Conservation (phyloP, 2,797 vertebrate species). For the Pogonophryne albipinna region DNA sequence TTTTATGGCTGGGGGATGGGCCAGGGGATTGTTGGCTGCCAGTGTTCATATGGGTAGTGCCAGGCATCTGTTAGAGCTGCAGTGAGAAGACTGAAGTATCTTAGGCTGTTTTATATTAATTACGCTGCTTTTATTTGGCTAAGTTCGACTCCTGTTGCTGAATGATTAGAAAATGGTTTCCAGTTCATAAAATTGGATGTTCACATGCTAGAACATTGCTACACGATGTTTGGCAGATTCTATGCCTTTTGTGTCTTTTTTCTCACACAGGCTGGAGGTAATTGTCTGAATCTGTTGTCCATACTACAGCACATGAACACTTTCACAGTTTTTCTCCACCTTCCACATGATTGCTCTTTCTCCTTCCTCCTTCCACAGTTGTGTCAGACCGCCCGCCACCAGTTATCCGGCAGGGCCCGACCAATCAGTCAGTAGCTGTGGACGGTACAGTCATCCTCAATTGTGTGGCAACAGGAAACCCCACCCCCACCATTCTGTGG, state of each 20-base stretch:
- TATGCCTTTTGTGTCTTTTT: conserved; percentile 48
- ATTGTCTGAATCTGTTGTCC: conserved; percentile 43
- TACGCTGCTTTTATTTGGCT: conserved; percentile 87
- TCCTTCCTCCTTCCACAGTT: conserved; percentile 76
- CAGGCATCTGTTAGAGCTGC: conserved; percentile 61
- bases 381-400: conserved; percentile 97
- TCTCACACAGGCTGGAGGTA: conserved; percentile 43
- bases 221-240: conserved; percentile 52
- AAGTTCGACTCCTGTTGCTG: conserved; percentile 87
- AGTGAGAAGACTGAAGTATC: conserved; percentile 59
- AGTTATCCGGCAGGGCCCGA: conserved; percentile 94
- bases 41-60: conserved; percentile 37
- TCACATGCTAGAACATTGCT: conserved; percentile 53
- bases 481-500: conserved; percentile 95
- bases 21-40: conserved; percentile 42
- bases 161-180: conserved; percentile 93
- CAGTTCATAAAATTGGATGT: conserved; percentile 88
- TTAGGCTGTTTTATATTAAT: conserved; percentile 84
- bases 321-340: conserved; percentile 30
- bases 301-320: conserved; percentile 38
- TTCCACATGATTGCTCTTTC: conserved; percentile 36
- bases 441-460: conserved; percentile 93
- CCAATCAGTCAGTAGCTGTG: conserved; percentile 96
- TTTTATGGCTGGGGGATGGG: conserved; percentile 64
- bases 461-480: conserved; percentile 91